Conservation (phyloP, 2,797 vertebrate genomes). For the Erpetoichthys calabaricus region DNA sequence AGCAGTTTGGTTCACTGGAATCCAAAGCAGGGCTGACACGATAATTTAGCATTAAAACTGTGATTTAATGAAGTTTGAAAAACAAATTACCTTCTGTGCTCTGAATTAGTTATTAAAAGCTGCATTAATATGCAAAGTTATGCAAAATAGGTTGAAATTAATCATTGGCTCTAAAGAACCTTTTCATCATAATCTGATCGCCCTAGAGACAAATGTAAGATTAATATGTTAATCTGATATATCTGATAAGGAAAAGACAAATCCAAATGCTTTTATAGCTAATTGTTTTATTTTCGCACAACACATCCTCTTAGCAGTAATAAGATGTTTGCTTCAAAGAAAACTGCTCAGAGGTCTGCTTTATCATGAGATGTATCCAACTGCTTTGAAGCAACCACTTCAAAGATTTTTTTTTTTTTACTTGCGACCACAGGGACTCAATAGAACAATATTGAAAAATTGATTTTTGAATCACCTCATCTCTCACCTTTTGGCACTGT, state of each 20-base stretch:
- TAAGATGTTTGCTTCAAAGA: constrained; percentile 12
- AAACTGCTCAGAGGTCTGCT: constrained; percentile 1
- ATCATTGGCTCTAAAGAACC: constrained; percentile 38
- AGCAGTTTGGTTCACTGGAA: constrained; percentile 27
- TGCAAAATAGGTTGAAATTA: constrained; percentile 49
- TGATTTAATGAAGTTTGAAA: constrained; percentile 47
- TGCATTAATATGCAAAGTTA: constrained; percentile 47
- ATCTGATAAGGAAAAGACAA: constrained; percentile 14
- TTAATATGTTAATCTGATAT: constrained; percentile 24
- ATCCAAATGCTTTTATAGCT: constrained; percentile 15
- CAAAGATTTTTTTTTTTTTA: neutral
- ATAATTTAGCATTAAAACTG: constrained; percentile 43
- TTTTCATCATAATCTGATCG: constrained; percentile 39
- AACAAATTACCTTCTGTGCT: constrained; percentile 41
- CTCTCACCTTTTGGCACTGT: neutral
- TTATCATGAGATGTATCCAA: constrained; percentile 1
- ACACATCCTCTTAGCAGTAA: constrained; percentile 4
- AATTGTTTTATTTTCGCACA: constrained; percentile 21
- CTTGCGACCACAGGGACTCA: neutral
- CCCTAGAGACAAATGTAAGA: constrained; percentile 28
- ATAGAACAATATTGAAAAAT: neutral
- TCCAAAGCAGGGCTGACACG: constrained; percentile 36
- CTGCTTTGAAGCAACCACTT: constrained; percentile 3
- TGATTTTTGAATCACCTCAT: neutral
- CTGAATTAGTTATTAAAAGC: constrained; percentile 45